phyloP scores from a whole-genome alignment of 2,888 invertebrate genomes.

The Tanytarsus gracilentus region DNA sequence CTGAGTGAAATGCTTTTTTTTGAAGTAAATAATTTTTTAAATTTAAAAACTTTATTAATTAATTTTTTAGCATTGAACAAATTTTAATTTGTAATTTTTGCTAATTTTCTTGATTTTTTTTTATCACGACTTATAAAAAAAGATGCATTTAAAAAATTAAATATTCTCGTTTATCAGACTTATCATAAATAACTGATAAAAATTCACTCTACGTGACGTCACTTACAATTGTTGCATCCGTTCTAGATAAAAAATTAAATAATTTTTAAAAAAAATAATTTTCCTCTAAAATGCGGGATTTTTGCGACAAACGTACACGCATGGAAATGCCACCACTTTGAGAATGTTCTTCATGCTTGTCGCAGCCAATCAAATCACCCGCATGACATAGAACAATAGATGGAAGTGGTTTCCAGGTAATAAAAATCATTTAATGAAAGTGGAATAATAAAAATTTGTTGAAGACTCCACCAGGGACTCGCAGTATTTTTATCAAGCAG shows the following conservation, averaged over 20 bases:
- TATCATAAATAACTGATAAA: too few species aligned
- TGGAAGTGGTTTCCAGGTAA: slow-evolving; percentile 9
- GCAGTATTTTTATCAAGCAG: background rate
- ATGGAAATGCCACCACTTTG: background rate
- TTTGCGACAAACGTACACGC: background rate
- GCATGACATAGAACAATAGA: slow-evolving; percentile 22
- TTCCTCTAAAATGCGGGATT: background rate
- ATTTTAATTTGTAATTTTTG: too few species aligned
- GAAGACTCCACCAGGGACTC: slow-evolving; percentile 1
- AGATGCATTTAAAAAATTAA: too few species aligned
- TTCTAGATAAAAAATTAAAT: background rate
- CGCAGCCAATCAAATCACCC: slow-evolving; percentile 22
- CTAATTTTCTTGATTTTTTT: too few species aligned
- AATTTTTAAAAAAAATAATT: background rate
- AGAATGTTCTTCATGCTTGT: background rate
- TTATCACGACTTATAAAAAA: too few species aligned
- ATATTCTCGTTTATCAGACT: too few species aligned
- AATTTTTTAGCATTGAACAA: too few species aligned
- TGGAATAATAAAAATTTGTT: slow-evolving; percentile 20
- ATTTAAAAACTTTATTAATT: too few species aligned
- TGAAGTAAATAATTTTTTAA: too few species aligned
- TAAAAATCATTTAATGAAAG: background rate
- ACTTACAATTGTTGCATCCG: background rate
- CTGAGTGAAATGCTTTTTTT: too few species aligned
- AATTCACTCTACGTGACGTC: too few species aligned